Percentiles rank a stretch among this genome's conserved stretches.
These are phyloP conservation scores for Agapornis canus DNA, from an alignment of 2,797 vertebrate species.

Conservation along the genomic window DNA sequence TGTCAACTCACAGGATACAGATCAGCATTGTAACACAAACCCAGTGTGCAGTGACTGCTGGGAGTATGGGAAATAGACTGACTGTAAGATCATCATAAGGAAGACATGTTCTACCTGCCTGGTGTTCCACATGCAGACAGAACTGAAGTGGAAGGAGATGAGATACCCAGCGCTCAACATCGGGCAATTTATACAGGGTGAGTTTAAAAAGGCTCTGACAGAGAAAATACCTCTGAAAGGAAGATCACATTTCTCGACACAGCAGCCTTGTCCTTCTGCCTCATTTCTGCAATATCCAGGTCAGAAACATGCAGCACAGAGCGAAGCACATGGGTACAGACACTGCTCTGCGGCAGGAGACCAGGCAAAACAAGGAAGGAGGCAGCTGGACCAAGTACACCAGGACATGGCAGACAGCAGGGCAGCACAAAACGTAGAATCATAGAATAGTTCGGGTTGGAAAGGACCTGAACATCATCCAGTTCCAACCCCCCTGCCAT, in stretches of 20 bases:
- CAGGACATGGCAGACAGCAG: not conserved
- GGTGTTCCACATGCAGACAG: rapidly evolving
- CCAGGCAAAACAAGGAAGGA: not conserved
- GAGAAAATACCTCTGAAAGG: not conserved
- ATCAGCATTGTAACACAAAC: rapidly evolving
- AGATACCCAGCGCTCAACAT: rapidly evolving
- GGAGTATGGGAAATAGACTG: not conserved
- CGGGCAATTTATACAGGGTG: no score
- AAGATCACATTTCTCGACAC: not conserved
- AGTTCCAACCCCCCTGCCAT: no score
- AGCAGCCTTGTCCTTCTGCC: not conserved
- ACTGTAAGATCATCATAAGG: not conserved
- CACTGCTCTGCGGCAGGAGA: not conserved
- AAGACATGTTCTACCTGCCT: not conserved
- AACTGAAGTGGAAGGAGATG: not conserved
- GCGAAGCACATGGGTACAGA: rapidly evolving
- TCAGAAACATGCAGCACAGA: not conserved
- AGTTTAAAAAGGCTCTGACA: not conserved
- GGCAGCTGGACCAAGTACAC: not conserved
- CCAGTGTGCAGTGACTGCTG: rapidly evolving
- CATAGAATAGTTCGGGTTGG: no score
- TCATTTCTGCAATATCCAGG: not conserved
- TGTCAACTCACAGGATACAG: not conserved
- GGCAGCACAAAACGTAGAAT: not conserved
- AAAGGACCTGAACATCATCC: no score